Evolutionary conservation across 2,888 invertebrate genomes (phyloP).

Genomic region (Brachypterus glaber): DNA sequence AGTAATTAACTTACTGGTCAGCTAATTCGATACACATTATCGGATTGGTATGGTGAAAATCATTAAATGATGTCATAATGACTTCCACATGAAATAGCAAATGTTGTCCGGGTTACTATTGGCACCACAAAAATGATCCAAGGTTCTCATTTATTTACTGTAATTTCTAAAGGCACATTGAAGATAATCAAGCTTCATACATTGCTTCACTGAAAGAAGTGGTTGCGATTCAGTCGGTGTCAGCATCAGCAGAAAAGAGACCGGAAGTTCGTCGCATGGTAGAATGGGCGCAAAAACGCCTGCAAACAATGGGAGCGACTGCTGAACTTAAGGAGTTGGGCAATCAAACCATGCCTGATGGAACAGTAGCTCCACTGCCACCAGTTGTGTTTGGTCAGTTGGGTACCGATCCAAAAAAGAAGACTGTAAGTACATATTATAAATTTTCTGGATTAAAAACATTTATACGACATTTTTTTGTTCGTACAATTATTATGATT

Average conservation of each 20-base stretch:
- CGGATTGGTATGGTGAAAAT: too few species aligned
- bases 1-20: too few species aligned
- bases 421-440: conserved; percentile 49
- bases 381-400: conserved; percentile 74
- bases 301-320: conserved; percentile 40
- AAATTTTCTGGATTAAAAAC: too few species aligned
- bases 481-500: too few species aligned
- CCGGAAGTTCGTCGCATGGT: conserved; percentile 54
- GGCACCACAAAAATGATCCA: too few species aligned
- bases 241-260: conserved; percentile 74
- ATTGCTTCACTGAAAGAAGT: conserved; percentile 69
- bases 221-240: conserved; percentile 90
- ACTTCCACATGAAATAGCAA: too few species aligned
- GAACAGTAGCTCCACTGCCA: conserved; percentile 65
- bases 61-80: too few species aligned
- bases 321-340: conserved; percentile 50
- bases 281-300: conserved; percentile 63
- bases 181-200: conserved; percentile 63
- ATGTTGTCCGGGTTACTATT: too few species aligned
- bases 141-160: too few species aligned
- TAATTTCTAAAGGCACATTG: conserved; percentile 61
- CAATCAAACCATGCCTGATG: conserved; percentile 60
- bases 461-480: too few species aligned
- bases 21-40: too few species aligned
- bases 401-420: conserved; percentile 76